phyloP scores from a whole-genome alignment of 2,113 vertebrate species.

The Paralichthys olivaceus region DNA sequence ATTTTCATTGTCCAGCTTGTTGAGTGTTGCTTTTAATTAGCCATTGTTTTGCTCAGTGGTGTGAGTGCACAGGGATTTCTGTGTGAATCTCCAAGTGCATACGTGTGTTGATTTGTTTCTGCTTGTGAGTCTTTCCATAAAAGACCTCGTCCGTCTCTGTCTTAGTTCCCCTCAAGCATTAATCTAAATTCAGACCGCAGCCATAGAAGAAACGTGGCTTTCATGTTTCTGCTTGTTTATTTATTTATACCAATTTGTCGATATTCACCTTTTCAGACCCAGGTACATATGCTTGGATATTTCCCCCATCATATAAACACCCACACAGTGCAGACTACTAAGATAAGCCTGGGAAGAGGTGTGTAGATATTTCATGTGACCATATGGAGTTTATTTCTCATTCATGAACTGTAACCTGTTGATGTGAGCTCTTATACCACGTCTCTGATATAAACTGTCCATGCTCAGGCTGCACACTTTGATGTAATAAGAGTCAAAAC shows the following conservation, averaged over 20 bases:
- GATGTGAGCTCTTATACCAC: constrained; percentile 6
- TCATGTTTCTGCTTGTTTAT: constrained; percentile 15
- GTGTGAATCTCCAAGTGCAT: neutral
- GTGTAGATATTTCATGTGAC: neutral
- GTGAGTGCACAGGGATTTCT: constrained; percentile 8
- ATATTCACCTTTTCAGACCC: constrained; percentile 14
- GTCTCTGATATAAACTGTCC: neutral
- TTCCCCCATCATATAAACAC: neutral
- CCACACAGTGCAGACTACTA: neutral
- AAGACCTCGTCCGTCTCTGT: constrained; percentile 15
- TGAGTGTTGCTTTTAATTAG: constrained; percentile 69
- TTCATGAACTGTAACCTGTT: neutral
- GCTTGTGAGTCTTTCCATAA: neutral
- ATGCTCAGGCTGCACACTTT: neutral
- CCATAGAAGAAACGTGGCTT: constrained; percentile 8
- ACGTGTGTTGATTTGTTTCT: neutral
- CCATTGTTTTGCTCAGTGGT: constrained; percentile 17
- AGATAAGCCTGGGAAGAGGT: neutral
- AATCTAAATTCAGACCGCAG: constrained; percentile 52
- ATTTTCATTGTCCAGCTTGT: constrained; percentile 64
- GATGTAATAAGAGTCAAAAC: constrained; percentile 12
- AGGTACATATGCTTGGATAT: neutral
- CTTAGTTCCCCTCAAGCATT: constrained; percentile 32
- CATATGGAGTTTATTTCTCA: neutral
- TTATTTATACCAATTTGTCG: constrained; percentile 5